Evolutionary conservation across 2,797 vertebrate species (phyloP), one percentile per base, ranked within the genome.

Genomic region (Sciurus carolinensis): DNA sequence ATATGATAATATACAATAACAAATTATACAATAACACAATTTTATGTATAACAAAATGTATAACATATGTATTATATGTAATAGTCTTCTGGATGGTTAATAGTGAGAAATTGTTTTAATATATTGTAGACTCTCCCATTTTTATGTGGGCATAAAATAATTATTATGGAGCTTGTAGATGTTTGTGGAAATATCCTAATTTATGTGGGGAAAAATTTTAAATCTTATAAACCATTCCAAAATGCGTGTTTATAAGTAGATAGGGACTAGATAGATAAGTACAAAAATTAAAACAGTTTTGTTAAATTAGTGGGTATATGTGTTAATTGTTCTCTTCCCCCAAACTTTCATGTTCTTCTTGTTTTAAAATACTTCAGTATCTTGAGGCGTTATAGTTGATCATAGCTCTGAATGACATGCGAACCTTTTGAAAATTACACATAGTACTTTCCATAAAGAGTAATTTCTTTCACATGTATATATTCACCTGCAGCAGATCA

Each of bases 401-500:
- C 12, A 6, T 87, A 82, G 14, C n/a, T 86, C 52, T 80, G 57
- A 90, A 42, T 88, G 54, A 66, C 28, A 54, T 24, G 39, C 84
- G 54, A 95, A 87, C 76, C 62, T 91, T 67, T 87, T 94, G 52
- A 95, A 88, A 91, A 93, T 85, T 84, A 73, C 3, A 24, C n/a
- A 44, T 69, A 79, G 24, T 94, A 36, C 15, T 96, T 33, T 91
- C 42, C 71, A 62, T 71, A 76, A 86, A 85, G 3, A 81, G 22
- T 64, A 80, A 54, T 57, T 77, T 90, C 54, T 92, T 90, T 33
- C n/a, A 59, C 33, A 42, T 79, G 5, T 67, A 20, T 47, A 3
- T 47, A 50, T 50, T 50, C 22, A 90, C 14, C 12, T 13, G 7
- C 5, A 47, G 7, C 5, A 47, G 42, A 80, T 80, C 11, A 6